These are phyloP conservation scores for Dendrolimus pini DNA, from an alignment of 2,888 invertebrate genomes.

Conservation along the genomic window DNA sequence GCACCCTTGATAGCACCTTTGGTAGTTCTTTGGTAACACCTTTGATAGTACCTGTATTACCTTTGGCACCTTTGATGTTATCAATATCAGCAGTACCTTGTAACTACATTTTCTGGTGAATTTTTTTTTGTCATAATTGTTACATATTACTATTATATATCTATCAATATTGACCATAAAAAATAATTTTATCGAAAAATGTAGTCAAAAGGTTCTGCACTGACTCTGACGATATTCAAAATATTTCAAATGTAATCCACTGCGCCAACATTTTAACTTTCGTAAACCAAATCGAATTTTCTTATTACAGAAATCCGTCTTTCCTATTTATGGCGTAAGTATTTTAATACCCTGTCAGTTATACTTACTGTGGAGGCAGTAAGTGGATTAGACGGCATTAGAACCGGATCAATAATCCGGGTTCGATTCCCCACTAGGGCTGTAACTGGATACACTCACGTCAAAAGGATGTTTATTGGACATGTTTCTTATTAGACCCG, in stretches of 20 bases:
- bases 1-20: too few relatives aligned
- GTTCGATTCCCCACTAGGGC: slow-evolving; percentile 13
- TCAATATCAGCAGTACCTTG: too few relatives aligned
- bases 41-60: too few relatives aligned
- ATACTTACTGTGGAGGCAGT: slow-evolving; percentile 57
- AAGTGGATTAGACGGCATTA: slow-evolving; percentile 64
- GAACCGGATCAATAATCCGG: slow-evolving; percentile 49
- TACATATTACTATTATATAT: too few relatives aligned
- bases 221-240: too few relatives aligned
- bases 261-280: background rate
- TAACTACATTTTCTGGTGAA: too few relatives aligned
- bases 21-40: too few relatives aligned
- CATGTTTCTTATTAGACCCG: background rate
- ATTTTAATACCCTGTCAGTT: slow-evolving; percentile 59
- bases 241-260: background rate
- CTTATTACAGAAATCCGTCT: background rate
- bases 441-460: background rate
- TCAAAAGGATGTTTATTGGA: background rate
- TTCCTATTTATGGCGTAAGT: background rate
- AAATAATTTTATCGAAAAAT: too few relatives aligned
- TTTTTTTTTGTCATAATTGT: too few relatives aligned
- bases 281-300: background rate
- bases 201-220: too few relatives aligned
- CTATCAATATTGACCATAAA: too few relatives aligned
- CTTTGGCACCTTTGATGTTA: too few relatives aligned